Percentiles rank a stretch among this genome's conserved stretches.
These are phyloP conservation scores for Megaustenia siamemsis DNA, from an alignment of 2,888 invertebrate species.

Conservation along the genomic window DNA sequence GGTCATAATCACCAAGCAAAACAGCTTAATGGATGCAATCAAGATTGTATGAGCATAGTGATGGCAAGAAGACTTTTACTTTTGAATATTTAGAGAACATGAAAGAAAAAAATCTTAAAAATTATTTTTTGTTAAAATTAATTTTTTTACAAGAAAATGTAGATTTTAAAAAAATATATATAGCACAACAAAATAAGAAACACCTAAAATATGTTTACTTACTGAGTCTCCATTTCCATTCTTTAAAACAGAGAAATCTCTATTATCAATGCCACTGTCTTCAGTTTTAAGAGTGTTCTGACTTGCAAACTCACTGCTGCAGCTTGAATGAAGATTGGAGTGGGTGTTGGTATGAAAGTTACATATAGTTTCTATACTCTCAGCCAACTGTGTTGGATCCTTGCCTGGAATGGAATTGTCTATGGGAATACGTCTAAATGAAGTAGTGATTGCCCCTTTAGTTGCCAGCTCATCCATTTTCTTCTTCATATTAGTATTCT, in stretches of 20 bases:
- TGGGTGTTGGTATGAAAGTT: not conserved
- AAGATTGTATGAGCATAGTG: too few species aligned
- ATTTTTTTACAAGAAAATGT: too few species aligned
- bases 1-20: too few species aligned
- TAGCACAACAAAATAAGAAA: too few species aligned
- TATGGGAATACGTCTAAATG: conserved; percentile 50
- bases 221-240: conserved; percentile 15
- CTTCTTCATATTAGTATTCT: conserved; percentile 55
- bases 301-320: conserved; percentile 3
- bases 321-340: conserved; percentile 1
- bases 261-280: not conserved
- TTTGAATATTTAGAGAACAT: too few species aligned
- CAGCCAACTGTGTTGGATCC: conserved; percentile 61
- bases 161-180: too few species aligned
- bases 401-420: conserved; percentile 46
- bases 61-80: too few species aligned
- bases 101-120: too few species aligned
- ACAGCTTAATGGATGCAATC: too few species aligned
- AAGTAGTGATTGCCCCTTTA: conserved; percentile 51
- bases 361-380: conserved; percentile 27
- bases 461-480: conserved; percentile 52
- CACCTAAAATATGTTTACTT: conserved; percentile 7
- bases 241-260: not conserved
- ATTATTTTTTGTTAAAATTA: too few species aligned
- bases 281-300: not conserved